Base-by-base conservation (phyloP, 2,113 vertebrate species). In the Periophthalmus modestus region DNA sequence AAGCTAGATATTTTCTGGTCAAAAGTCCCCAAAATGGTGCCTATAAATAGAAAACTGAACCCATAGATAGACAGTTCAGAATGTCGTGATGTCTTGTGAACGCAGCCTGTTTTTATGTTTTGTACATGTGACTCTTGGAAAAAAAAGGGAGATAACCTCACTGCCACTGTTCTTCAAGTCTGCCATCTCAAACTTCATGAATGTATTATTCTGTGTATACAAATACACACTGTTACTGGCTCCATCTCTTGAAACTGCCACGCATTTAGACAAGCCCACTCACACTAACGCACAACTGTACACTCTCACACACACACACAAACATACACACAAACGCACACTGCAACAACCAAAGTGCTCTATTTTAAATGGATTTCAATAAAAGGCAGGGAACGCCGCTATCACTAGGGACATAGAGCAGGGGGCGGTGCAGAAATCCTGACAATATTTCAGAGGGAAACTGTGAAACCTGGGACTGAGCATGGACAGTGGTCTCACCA, bases 261-360 rank as follows among this genome's bases (percentile, higher is more conserved):
- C 68, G 68, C 82, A 86, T 65, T 75, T 84, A 86, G 72, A 81
- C 23, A 36, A 80, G 80, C 66, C 69, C 70, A 79, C 66, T 66
- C 34, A 24, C 74, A 80, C 21, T 19, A 74, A 65, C 23, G 69
- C 5, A 28, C 36, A 72, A 33, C 66, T 28, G 58, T 19, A 69
- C 46, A 55, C 61, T 63, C 43, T 73, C 28, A 73, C 77, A 69
- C 46, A 55, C 61, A 66, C 43, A 74, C 28, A 73, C 77, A 85
- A 66, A 81, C 55, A 2, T 13, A 21, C 28, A 80, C n/a, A 85
- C 23, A 75, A 19, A 78, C 78, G 85, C 84, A 91, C 86, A 89
- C 87, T 77, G 90, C 87, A 81, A 90, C 91, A 91, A 94, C 94
- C 94, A 94, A 94, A 94, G 94, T 94, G 93, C 94, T 94, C 91